These are phyloP conservation scores for Conger conger DNA, from an alignment of 2,113 vertebrate species.

Conservation along the genomic window DNA sequence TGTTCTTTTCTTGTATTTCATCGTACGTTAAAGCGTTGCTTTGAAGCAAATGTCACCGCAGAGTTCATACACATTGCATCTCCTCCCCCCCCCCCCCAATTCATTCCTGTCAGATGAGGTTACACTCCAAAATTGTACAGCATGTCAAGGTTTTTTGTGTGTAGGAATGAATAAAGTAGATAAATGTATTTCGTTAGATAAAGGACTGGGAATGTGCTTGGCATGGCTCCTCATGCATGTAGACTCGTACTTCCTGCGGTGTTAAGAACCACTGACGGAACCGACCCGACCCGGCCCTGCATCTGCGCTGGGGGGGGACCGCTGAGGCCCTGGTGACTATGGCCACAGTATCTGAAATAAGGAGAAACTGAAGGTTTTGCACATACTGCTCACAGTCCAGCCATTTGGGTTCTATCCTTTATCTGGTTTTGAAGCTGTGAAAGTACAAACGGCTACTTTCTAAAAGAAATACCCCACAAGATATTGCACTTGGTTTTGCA, in stretches of 20 bases:
- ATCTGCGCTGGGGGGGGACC: neutral
- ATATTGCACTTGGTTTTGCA: conserved; percentile 40
- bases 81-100: neutral
- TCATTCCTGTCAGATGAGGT: conserved; percentile 13
- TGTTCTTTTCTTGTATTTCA: neutral
- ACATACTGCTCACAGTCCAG: conserved; percentile 16
- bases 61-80: conserved; percentile 7
- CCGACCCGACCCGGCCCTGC: neutral
- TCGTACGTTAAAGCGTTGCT: neutral
- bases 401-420: conserved; percentile 20
- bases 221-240: conserved; percentile 44
- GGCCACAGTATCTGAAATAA: conserved; percentile 2
- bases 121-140: conserved; percentile 27
- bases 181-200: conserved; percentile 20
- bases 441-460: conserved; percentile 7
- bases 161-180: conserved; percentile 30
- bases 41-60: neutral
- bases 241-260: conserved; percentile 27
- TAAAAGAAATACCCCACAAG: neutral
- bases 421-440: conserved; percentile 13
- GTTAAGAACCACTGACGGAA: neutral
- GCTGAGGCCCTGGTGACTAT: neutral
- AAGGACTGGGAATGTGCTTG: conserved; percentile 31
- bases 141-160: conserved; percentile 18
- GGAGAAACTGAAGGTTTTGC: neutral